phyloP scores from a whole-genome alignment of 2,113 vertebrate species.

The Mus pahari region DNA sequence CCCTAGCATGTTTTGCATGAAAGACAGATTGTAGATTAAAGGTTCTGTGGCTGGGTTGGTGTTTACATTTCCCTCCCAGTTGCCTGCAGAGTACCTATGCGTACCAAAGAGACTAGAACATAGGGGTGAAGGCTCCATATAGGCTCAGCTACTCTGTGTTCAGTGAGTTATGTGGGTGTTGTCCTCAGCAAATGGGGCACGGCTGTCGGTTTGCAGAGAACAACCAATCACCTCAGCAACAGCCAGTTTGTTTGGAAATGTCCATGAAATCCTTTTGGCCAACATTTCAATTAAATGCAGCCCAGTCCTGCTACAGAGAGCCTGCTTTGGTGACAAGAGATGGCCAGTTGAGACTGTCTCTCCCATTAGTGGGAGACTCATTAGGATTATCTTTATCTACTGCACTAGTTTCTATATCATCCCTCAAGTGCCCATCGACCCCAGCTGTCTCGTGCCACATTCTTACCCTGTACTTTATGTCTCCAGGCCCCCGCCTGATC shows the following conservation, averaged over 20 bases:
- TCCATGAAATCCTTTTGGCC: neutral
- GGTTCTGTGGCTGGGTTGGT: neutral
- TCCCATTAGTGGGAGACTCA: neutral
- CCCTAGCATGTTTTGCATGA: neutral
- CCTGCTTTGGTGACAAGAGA: neutral
- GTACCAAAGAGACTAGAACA: neutral
- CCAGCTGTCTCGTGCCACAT: neutral
- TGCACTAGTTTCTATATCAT: neutral
- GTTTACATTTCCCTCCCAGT: too few relatives aligned
- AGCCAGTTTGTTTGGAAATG: neutral
- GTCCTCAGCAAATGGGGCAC: neutral
- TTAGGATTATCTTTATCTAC: neutral
- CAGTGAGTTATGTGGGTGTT: neutral
- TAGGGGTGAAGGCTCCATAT: neutral
- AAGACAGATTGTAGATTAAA: neutral
- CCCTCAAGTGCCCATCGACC: neutral
- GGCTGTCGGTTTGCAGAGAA: neutral
- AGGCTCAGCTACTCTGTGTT: neutral
- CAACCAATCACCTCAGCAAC: neutral
- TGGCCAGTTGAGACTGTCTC: neutral
- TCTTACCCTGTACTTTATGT: neutral
- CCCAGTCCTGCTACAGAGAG: neutral
- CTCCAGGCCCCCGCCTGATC: neutral
- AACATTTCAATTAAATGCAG: neutral
- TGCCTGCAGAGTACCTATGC: neutral